Evolutionary conservation across 2,113 vertebrate genomes (phyloP).

Genomic region (Heliornis fulica): DNA sequence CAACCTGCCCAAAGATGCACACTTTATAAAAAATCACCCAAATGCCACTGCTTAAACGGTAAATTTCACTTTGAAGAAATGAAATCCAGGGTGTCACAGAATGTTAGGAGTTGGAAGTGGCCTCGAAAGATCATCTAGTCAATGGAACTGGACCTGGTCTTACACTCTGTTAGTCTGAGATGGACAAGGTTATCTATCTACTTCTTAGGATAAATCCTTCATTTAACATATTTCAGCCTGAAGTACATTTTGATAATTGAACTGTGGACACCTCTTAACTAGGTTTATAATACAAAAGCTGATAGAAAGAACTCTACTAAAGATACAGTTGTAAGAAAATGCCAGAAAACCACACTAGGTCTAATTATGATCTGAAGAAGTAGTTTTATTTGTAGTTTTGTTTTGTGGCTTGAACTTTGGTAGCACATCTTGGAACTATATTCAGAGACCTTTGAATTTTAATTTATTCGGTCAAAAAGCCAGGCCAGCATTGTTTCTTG

Average conservation of each 20-base stretch:
- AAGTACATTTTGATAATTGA: conserved; percentile 18
- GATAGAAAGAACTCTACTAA: not conserved
- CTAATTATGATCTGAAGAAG: conserved; percentile 1
- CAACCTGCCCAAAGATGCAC: not conserved
- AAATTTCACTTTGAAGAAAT: conserved; percentile 47
- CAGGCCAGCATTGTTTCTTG: conserved; percentile 66
- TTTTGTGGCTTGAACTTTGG: conserved; percentile 66
- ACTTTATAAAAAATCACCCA: not conserved
- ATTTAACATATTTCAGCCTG: conserved; percentile 10
- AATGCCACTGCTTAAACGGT: conserved; percentile 26
- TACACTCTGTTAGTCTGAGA: not conserved
- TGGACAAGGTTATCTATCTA: conserved; percentile 12
- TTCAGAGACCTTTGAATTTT: conserved; percentile 68
- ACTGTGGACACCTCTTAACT: not conserved
- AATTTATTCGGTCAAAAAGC: conserved; percentile 75
- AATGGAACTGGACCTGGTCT: not conserved
- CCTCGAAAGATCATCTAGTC: too few species aligned
- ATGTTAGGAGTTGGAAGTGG: too few species aligned
- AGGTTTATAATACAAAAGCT: not conserved
- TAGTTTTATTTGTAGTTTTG: conserved; percentile 46
- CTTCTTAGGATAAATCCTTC: not conserved
- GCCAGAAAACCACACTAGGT: not conserved
- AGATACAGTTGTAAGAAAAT: not conserved
- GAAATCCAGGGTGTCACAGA: too few species aligned
- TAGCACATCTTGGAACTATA: conserved; percentile 67